Evolutionary conservation across 2,113 vertebrate genomes (phyloP).

Genomic region (Crotalus tigris): DNA sequence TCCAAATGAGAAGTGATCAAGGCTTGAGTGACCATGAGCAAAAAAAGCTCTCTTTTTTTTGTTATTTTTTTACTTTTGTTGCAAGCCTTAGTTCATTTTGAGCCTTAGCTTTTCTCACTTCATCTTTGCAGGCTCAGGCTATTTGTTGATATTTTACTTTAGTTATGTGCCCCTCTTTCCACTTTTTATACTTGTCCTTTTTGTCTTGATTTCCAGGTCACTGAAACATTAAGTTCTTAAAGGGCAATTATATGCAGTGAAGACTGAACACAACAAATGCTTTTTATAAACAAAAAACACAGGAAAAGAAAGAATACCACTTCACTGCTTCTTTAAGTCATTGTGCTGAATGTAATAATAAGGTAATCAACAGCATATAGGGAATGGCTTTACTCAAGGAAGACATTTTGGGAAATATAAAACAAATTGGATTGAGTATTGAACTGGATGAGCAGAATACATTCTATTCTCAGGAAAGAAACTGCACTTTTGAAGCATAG

Average conservation of each 20-base stretch:
- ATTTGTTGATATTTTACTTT: no score
- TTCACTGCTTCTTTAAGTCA: background rate
- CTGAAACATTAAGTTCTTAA: slow-evolving; percentile 18
- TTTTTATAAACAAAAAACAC: background rate
- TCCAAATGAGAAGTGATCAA: background rate
- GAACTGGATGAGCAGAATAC: background rate
- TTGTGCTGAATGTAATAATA: background rate
- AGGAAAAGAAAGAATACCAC: background rate
- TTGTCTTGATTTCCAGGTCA: background rate
- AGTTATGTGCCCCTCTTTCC: no score
- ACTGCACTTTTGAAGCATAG: slow-evolving; percentile 23
- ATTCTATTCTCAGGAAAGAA: background rate
- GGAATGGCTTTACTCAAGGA: background rate
- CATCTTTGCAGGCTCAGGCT: no score
- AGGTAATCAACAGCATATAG: slow-evolving; percentile 8
- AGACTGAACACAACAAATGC: background rate
- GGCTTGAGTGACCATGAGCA: background rate
- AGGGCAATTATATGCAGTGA: background rate
- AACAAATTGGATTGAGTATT: slow-evolving; percentile 6
- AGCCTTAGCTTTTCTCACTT: no score
- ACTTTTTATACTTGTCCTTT: no score
- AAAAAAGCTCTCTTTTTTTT: no score
- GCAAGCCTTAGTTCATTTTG: no score
- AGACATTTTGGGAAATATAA: background rate
- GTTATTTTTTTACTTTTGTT: no score